These are phyloP conservation scores for Macropis europaea DNA, from an alignment of 2,888 invertebrate genomes.

Conservation along the genomic window DNA sequence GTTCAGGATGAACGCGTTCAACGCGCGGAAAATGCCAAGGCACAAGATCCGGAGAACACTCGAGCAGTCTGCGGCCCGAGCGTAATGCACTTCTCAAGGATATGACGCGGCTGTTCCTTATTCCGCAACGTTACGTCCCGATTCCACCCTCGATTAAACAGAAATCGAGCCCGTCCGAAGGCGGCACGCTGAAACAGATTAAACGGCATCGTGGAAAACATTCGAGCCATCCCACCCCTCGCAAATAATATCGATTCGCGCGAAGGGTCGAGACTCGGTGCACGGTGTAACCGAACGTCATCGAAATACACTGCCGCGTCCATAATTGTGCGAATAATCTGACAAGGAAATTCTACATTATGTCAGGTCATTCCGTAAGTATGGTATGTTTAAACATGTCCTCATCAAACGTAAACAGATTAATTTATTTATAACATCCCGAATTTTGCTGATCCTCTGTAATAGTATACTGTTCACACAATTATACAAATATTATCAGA, in stretches of 20 bases:
- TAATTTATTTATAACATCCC: too few relatives aligned
- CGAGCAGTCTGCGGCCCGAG: conserved; percentile 39
- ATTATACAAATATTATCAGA: too few relatives aligned
- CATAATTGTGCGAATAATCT: too few relatives aligned
- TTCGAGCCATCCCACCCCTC: not conserved
- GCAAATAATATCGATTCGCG: not conserved
- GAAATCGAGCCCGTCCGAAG: not conserved
- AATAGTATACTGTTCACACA: too few relatives aligned
- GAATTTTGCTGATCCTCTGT: too few relatives aligned
- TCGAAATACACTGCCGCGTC: too few relatives aligned
- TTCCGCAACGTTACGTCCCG: conserved; percentile 27
- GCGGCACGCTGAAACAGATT: not conserved
- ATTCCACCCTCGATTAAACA: conserved; percentile 3
- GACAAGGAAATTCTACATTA: too few relatives aligned
- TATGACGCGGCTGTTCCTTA: conserved; percentile 21
- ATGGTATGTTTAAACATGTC: too few relatives aligned
- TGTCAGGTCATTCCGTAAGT: too few relatives aligned
- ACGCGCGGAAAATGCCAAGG: conserved; percentile 45
- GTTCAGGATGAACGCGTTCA: conserved; percentile 29
- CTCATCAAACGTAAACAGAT: too few relatives aligned
- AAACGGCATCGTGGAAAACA: not conserved
- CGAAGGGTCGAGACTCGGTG: not conserved
- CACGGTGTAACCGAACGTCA: not conserved
- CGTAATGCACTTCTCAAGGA: conserved; percentile 46
- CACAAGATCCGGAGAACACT: conserved; percentile 42